Base-by-base conservation (phyloP, 2,113 vertebrate species). In the Malurus melanocephalus region DNA sequence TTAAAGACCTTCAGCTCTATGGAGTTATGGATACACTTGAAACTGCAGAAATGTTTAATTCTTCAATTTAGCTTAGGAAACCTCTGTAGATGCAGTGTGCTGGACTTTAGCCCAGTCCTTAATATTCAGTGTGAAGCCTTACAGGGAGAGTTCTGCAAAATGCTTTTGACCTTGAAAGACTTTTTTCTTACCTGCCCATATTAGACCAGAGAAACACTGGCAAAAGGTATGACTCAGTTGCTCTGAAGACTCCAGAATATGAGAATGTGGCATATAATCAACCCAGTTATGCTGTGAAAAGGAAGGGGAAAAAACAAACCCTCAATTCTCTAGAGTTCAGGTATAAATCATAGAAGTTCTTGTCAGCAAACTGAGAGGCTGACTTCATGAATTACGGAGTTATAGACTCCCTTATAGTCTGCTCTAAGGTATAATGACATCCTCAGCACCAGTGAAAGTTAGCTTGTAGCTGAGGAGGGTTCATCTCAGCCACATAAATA, bases 151-250 rank as follows among this genome's bases (percentile, higher is more conserved):
- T 35, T 33, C 71, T 76, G 79, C 80, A 84, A 87, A 92, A 72
- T 40, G 35, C n/a, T 83, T 75, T 75, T 80, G 84, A 75, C 91
- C 84, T 60, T 81, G 67, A 51, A 72, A 38, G 7, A 7, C 48
- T 68, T 77, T 74, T 92, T 86, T 83, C 83, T 94, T 93, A 89
- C 92, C 93, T 93, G 35, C 77, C 59, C 84, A 92, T 91, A 88
- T 93, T 93, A 93, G 93, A 95, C 59, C 73, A 89, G 61, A 93
- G 80, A 93, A 90, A 80, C 7, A 4, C 48, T 77, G n/a, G 45
- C 17, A 40, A 38, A 38, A 85, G 60, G 43, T 43, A 49, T 80
- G 72, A 83, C 62, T 91, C 69, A 53, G 84, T 61, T 81, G 59
- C 60, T 82, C 35, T 61, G 10, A 64, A 77, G 65, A 71, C 55